Conservation (phyloP, 53 echinoderm and acorn worm species). For the Patiria pectinifera region DNA sequence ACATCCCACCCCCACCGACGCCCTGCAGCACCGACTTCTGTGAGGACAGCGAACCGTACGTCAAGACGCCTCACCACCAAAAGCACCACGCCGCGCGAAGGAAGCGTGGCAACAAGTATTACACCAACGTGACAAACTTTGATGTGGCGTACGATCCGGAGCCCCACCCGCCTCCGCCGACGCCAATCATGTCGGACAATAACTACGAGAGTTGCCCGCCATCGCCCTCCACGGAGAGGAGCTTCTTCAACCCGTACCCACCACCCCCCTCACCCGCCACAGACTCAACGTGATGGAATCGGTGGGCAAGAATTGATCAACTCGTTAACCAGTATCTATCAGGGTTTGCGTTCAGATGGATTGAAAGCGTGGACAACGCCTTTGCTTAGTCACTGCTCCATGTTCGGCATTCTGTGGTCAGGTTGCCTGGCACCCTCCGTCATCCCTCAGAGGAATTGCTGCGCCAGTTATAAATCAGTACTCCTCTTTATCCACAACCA, state of each 20-base stretch:
- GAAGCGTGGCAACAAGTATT: constrained; percentile 76
- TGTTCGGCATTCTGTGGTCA: not conserved
- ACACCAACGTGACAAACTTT: constrained; percentile 79
- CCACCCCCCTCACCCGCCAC: constrained; percentile 97
- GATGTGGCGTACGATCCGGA: constrained; percentile 88
- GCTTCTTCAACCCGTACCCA: constrained; percentile 95
- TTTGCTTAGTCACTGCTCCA: not conserved
- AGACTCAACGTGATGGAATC: constrained; percentile 82
- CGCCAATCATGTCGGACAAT: constrained; percentile 89
- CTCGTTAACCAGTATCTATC: not conserved
- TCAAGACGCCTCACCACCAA: constrained; percentile 57
- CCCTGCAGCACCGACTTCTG: constrained; percentile 97
- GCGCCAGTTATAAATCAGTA: not conserved
- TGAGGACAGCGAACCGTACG: constrained; percentile 92
- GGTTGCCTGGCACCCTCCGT: too few species aligned
- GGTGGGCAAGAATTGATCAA: not conserved
- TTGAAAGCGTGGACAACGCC: constrained; percentile 3
- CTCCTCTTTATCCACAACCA: not conserved
- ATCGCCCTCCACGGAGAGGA: constrained; percentile 96
- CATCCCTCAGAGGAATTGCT: too few species aligned
- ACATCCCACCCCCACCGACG: constrained; percentile 97
- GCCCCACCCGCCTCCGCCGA: constrained; percentile 94
- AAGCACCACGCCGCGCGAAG: constrained; percentile 52
- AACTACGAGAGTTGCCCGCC: constrained; percentile 97
- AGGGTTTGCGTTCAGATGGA: constrained; percentile 17